Conservation (phyloP, 2,113 vertebrate species). For the Perca schrenkii region DNA sequence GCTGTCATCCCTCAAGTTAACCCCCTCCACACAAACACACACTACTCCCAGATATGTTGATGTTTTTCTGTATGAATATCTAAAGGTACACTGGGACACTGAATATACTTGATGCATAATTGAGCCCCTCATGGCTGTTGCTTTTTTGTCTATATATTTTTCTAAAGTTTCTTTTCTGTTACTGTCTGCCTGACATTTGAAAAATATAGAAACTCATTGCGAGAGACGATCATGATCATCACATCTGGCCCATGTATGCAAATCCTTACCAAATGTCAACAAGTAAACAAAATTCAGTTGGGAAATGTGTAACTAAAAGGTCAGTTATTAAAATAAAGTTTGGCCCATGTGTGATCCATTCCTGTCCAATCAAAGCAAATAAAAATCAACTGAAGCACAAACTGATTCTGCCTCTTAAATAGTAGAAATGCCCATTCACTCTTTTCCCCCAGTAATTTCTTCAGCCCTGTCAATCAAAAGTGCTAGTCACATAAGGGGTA, state of each 20-base stretch:
- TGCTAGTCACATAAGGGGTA: conserved; percentile 21
- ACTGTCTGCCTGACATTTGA: no score
- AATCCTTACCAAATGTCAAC: conserved; percentile 46
- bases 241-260: conserved; percentile 45
- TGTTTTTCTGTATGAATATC: conserved; percentile 13
- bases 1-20: conserved; percentile 18
- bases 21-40: conserved; percentile 9
- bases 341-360: conserved; percentile 9
- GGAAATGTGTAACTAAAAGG: conserved; percentile 25
- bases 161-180: not conserved
- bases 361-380: conserved; percentile 23
- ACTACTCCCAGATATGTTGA: not conserved
- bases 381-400: conserved; percentile 9
- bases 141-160: not conserved
- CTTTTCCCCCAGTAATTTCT: conserved; percentile 30
- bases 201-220: conserved; percentile 17
- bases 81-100: conserved; percentile 5
- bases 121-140: conserved; percentile 10
- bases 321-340: conserved; percentile 32
- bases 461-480: conserved; percentile 83
- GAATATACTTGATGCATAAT: not conserved
- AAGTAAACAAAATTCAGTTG: conserved; percentile 36
- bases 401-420: not conserved
- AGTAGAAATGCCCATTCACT: conserved; percentile 22
- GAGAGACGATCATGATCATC: conserved; percentile 38